These are phyloP conservation scores for Drosophila ambigua DNA, from an alignment of 1,140 invertebrate species.

Conservation along the genomic window DNA sequence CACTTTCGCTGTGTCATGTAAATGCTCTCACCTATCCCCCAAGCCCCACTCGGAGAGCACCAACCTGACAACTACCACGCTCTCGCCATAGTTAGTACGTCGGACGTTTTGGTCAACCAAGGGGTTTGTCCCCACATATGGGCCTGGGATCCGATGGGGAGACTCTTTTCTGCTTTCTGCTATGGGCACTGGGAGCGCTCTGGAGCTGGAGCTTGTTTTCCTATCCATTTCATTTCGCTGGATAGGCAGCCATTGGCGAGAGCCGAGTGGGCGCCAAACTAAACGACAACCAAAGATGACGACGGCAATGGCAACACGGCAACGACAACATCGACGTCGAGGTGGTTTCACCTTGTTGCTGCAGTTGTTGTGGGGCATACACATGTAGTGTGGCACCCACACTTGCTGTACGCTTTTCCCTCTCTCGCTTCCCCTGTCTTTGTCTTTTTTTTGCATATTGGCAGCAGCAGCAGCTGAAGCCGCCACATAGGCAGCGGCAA, in stretches of 20 bases:
- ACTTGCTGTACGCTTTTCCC: slow-evolving; percentile 33
- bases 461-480: not conserved
- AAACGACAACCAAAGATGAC: slow-evolving; percentile 15
- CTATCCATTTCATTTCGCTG: slow-evolving; percentile 19
- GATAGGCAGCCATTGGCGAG: slow-evolving; percentile 36
- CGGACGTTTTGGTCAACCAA: slow-evolving; percentile 32
- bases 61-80: slow-evolving; percentile 33
- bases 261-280: slow-evolving; percentile 61
- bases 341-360: slow-evolving; percentile 44
- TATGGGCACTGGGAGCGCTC: slow-evolving; percentile 3
- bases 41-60: not conserved
- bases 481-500: slow-evolving; percentile 26
- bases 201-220: slow-evolving; percentile 24
- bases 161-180: slow-evolving; percentile 18
- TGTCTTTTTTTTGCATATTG: slow-evolving; percentile 11
- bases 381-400: slow-evolving; percentile 77
- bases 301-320: slow-evolving; percentile 6
- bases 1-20: slow-evolving; percentile 79
- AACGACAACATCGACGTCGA: slow-evolving; percentile 42
- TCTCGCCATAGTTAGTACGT: slow-evolving; percentile 47
- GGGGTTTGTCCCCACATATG: slow-evolving; percentile 42
- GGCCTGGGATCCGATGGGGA: slow-evolving; percentile 12
- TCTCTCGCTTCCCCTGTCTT: slow-evolving; percentile 9
- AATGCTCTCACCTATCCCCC: slow-evolving; percentile 64
- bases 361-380: slow-evolving; percentile 65